Evolutionary conservation across 2,797 vertebrate species (phyloP).

Genomic region (Melanogrammus aeglefinus): DNA sequence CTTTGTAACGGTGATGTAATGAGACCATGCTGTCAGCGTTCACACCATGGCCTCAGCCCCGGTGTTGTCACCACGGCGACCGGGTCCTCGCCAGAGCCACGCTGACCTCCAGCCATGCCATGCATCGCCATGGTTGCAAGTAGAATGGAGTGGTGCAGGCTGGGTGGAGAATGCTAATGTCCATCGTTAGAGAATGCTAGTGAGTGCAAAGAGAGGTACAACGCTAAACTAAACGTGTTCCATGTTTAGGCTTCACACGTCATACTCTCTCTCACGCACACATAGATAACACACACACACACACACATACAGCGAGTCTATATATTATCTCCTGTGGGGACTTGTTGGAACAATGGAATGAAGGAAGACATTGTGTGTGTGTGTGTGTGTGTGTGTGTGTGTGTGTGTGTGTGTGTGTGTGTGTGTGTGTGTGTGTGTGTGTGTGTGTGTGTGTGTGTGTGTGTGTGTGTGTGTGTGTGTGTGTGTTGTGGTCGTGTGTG

Average conservation of each 20-base stretch:
- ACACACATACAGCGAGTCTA: background rate
- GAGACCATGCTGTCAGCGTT: slow-evolving; percentile 20
- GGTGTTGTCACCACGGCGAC: slow-evolving; percentile 53
- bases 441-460: too few species aligned
- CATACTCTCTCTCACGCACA: background rate
- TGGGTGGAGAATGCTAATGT: slow-evolving; percentile 49
- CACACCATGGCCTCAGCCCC: slow-evolving; percentile 31
- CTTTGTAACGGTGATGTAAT: slow-evolving; percentile 35
- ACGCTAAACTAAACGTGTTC: background rate
- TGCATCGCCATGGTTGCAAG: slow-evolving; percentile 52
- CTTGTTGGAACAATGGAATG: slow-evolving; percentile 27
- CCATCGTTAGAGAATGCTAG: background rate
- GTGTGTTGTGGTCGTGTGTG: too few species aligned
- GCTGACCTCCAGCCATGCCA: slow-evolving; percentile 33
- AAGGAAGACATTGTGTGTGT: background rate
- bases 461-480: too few species aligned
- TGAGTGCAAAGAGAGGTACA: background rate
- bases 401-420: too few species aligned
- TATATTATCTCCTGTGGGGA: background rate
- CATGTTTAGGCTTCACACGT: background rate
- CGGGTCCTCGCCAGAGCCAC: slow-evolving; percentile 37
- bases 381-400: too few species aligned
- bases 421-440: too few species aligned
- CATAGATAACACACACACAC: slow-evolving; percentile 33
- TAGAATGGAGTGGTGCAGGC: slow-evolving; percentile 8